These are phyloP conservation scores for Epinephelus cyanopodus DNA, from an alignment of 2,113 vertebrate genomes.

Conservation along the genomic window DNA sequence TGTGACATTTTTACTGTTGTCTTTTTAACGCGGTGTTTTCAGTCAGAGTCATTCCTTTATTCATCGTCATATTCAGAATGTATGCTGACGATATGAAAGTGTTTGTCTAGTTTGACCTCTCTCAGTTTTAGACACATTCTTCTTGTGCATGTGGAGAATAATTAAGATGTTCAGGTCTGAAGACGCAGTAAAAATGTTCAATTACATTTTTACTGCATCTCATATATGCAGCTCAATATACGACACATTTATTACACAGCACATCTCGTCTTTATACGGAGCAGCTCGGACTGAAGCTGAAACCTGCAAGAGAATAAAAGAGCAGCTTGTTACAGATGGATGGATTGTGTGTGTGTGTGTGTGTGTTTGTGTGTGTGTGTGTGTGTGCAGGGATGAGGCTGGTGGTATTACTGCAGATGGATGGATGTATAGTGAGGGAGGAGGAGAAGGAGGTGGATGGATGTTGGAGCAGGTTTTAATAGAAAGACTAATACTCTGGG, in stretches of 20 bases:
- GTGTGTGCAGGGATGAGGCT: not conserved
- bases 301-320: not conserved
- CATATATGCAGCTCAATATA: no score
- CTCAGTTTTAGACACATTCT: not conserved
- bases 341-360: not conserved
- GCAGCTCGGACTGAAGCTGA: no score
- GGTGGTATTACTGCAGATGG: slow-evolving; percentile 12
- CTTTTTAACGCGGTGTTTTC: no score
- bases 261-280: not conserved
- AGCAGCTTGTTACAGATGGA: not conserved
- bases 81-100: not conserved
- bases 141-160: not conserved
- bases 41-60: not conserved
- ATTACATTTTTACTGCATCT: not conserved
- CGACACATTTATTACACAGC: not conserved
- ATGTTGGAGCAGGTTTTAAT: slow-evolving; percentile 59
- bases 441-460: slow-evolving; percentile 12
- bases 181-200: not conserved
- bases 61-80: not conserved
- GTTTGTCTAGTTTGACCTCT: no score
- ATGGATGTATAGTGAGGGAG: slow-evolving; percentile 25
- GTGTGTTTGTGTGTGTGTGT: not conserved
- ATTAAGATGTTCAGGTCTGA: not conserved
- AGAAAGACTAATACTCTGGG: slow-evolving; percentile 68
- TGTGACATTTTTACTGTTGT: no score